Conservation (phyloP, 2,113 vertebrate genomes). For the Tragulus kanchil region DNA sequence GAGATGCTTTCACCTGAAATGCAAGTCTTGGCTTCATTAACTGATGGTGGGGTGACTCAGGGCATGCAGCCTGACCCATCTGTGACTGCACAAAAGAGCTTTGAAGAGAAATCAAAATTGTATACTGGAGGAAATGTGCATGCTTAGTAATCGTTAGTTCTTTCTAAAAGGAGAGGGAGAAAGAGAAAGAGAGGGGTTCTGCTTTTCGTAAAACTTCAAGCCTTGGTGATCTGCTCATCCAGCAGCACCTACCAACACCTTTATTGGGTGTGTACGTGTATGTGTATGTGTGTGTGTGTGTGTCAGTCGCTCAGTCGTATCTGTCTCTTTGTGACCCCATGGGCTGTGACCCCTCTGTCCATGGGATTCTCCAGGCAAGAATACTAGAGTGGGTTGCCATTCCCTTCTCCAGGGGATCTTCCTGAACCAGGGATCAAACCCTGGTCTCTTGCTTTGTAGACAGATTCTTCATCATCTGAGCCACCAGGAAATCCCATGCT, state of each 20-base stretch:
- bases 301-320: too few relatives aligned
- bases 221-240: background rate
- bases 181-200: background rate
- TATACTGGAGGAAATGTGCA: background rate
- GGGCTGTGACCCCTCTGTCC: too few relatives aligned
- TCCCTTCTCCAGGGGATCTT: too few relatives aligned
- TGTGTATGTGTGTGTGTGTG: too few relatives aligned
- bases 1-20: background rate
- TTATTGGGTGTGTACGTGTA: background rate
- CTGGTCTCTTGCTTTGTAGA: too few relatives aligned
- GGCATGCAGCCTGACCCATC: background rate
- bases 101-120: background rate
- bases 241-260: background rate
- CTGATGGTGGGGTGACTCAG: background rate
- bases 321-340: too few relatives aligned
- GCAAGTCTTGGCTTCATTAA: background rate
- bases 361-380: too few relatives aligned
- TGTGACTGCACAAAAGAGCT: background rate
- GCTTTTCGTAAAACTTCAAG: background rate
- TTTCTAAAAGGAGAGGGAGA: background rate
- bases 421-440: too few relatives aligned
- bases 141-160: conserved; percentile 22
- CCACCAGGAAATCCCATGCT: background rate
- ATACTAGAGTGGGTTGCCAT: too few relatives aligned
- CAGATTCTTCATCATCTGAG: too few relatives aligned